Percentiles rank a stretch among this genome's conserved stretches.
phyloP scores from a whole-genome alignment of 1,140 invertebrate species.

The Apis florea region DNA sequence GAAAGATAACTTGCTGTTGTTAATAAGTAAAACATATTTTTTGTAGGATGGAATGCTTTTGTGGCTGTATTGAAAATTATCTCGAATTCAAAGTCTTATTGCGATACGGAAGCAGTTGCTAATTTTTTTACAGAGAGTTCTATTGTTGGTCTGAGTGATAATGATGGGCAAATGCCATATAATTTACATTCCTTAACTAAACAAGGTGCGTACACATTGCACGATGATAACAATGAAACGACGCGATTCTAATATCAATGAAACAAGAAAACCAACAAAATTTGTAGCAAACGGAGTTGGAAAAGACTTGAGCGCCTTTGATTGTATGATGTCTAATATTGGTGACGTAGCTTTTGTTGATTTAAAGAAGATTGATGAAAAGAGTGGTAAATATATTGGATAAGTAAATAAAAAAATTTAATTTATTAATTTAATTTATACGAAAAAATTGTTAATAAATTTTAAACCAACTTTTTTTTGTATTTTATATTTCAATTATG shows the following conservation, averaged over 20 bases:
- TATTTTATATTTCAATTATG: neutral
- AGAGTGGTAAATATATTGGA: conserved; percentile 73
- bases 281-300: conserved; percentile 23
- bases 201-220: conserved; percentile 40
- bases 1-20: neutral
- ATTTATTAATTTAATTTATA: too few species aligned
- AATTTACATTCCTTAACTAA: conserved; percentile 69
- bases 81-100: conserved; percentile 67
- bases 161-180: conserved; percentile 54
- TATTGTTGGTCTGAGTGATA: conserved; percentile 78
- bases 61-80: conserved; percentile 76
- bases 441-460: too few species aligned
- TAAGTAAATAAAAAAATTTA: neutral
- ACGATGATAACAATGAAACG: neutral
- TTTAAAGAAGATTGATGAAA: conserved; percentile 83
- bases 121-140: conserved; percentile 85
- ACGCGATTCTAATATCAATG: neutral
- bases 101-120: conserved; percentile 75
- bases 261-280: conserved; percentile 1
- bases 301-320: conserved; percentile 83
- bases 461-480: neutral
- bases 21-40: neutral
- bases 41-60: conserved; percentile 82
- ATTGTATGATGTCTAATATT: conserved; percentile 88
- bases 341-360: conserved; percentile 94